Conservation (phyloP, 2,113 vertebrate species). For the Acrocephalus kingi region DNA sequence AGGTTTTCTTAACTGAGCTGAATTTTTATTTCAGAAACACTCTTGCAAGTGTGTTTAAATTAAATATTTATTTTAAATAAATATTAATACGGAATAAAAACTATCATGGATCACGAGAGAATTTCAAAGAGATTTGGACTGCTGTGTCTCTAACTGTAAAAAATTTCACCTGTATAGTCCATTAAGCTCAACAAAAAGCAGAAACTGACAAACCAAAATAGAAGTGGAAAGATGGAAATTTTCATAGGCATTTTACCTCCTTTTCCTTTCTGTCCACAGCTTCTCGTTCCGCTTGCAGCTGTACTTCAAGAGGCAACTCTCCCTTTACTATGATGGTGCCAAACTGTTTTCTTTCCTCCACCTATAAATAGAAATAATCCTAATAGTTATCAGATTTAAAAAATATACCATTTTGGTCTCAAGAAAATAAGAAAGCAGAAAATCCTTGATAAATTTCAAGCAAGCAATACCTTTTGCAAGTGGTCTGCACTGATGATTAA, state of each 20-base stretch:
- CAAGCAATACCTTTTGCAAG: conserved; percentile 81
- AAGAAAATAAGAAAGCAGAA: not conserved
- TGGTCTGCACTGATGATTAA: conserved; percentile 83
- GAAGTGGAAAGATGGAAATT: not conserved
- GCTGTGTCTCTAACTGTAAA: not conserved
- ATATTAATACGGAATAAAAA: not conserved
- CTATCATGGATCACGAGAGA: not conserved
- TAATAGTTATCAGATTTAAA: not conserved
- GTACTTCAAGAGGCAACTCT: conserved; percentile 85
- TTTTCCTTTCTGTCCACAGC: conserved; percentile 97
- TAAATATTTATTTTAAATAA: not conserved
- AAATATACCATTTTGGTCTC: not conserved
- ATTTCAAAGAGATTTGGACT: not conserved
- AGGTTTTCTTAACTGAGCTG: not conserved
- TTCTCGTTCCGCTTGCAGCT: conserved; percentile 93
- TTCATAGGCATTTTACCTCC: conserved; percentile 80
- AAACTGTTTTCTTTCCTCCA: conserved; percentile 83
- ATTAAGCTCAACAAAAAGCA: not conserved
- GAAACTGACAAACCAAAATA: not conserved
- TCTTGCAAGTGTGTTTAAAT: not conserved
- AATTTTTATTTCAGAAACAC: not conserved
- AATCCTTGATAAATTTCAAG: not conserved
- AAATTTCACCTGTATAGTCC: not conserved
- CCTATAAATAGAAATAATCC: conserved; percentile 68
- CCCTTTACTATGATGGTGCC: conserved; percentile 72